These are phyloP conservation scores for Hystrix cristata DNA, from an alignment of 2,113 vertebrate genomes.

Conservation along the genomic window DNA sequence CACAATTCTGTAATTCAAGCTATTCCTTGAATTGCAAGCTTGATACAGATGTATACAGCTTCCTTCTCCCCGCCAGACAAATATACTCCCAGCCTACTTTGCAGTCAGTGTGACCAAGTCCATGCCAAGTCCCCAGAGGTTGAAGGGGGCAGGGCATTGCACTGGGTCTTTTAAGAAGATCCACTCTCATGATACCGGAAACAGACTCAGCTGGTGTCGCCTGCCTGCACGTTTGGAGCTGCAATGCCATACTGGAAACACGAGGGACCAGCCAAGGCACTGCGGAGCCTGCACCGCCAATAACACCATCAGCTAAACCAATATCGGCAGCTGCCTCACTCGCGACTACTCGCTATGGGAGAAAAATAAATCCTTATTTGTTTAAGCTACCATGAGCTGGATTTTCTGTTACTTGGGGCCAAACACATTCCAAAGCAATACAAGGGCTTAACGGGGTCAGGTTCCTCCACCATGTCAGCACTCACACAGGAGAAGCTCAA, in stretches of 20 bases:
- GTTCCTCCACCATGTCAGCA: background rate
- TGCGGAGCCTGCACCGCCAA: background rate
- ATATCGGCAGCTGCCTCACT: background rate
- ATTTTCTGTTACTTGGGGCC: slow-evolving; percentile 45
- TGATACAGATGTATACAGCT: background rate
- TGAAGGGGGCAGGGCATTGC: background rate
- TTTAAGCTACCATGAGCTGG: slow-evolving; percentile 56
- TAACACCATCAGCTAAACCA: background rate
- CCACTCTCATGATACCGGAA: background rate
- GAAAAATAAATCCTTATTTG: slow-evolving; percentile 60
- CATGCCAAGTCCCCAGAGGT: background rate
- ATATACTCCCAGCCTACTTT: background rate
- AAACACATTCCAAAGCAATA: background rate
- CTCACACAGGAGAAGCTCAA: background rate
- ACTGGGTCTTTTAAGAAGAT: background rate
- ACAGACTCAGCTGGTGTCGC: no score
- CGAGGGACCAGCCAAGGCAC: background rate
- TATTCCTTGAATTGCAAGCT: background rate
- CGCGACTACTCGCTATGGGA: background rate
- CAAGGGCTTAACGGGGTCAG: background rate
- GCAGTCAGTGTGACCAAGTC: background rate
- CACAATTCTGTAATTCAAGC: background rate
- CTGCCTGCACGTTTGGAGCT: background rate
- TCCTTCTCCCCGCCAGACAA: background rate
- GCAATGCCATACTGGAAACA: background rate